Evolutionary conservation across 2,113 vertebrate species (phyloP), one percentile per base, ranked within the genome.

Genomic region (Ivindomyrus marchei): DNA sequence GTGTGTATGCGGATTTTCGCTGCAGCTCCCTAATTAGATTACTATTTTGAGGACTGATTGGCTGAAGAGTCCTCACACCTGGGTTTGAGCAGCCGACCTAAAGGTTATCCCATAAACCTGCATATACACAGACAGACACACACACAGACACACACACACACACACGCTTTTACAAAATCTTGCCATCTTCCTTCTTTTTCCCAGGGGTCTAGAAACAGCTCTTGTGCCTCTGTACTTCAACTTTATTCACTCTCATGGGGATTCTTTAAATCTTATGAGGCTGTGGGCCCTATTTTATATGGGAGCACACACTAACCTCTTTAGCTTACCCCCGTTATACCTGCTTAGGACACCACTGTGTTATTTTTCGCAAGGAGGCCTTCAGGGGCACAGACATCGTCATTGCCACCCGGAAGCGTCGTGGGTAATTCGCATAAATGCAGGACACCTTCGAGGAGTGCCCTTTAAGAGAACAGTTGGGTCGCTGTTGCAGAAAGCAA

Each of bases 401-500:
- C 87, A 88, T 62, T 62, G 53, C 39, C n/a, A 47, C 58, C 83
- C 83, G 31, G 58, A 53, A 87, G 45, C 89, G 36, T 52, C 66
- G 31, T 39, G 56, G 56, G 84, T 90, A 58, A 66, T 47, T 47
- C 17, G 31, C 24, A 84, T 31, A 31, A 85, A 39, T 80, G 24
- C 77, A 45, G 56, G 84, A 31, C 52, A 42, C 52, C 52, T 17
- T 36, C 21, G 24, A 66, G 83, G 74, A 42, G 36, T 19, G 50
- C 50, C 49, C 50, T 85, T 84, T 58, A 47, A 85, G 84, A 52
- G 39, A 42, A 66, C 31, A 66, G 84, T 66, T 86, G 89, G 89
- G 74, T 74, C 58, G 4, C 56, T 86, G 85, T 56, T 90, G 53
- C 50, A 87, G 89, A 46, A 88, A 77, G 49, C 77, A 50, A 39